Evolutionary conservation across 2,888 invertebrate genomes (phyloP), one percentile per base, ranked within the genome.

Genomic region (Agrenia bidenticulata): DNA sequence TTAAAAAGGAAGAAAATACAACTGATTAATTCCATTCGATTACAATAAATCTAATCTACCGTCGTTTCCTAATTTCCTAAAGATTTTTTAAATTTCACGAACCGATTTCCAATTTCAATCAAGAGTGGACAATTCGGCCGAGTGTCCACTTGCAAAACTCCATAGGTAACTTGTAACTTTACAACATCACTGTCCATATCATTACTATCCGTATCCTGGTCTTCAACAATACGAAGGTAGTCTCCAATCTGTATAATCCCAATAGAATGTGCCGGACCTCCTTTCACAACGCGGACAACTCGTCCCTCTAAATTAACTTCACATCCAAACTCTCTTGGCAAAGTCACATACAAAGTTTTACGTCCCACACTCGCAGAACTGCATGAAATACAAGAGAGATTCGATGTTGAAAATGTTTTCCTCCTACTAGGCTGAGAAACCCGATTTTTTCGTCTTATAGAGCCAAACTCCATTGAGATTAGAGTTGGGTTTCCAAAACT

Each of bases 171-270:
- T 55, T 70, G 73, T 4, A 76, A 66, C 17, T 68, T 65, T 1
- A 68, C 65, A 37, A 68, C 60, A 4, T 64, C 64, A 17, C 61
- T 59, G 19, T 64, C 64, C 9, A 55, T 56, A n/a, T 68, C 65
- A 9, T 53, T 62, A 41, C 61, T 55, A 21, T 64, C 53, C 42
- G 62, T 59, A 17, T 66, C 64, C 13, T 57, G 59, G n/a, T 61
- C 53, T 37, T 68, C 66, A 32, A 69, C 70, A 17, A 72, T 64
- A 19, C 71, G 56, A 27, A 74, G 32, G 56, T 65, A 70, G 42
- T 76, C 76, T n/a, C 76, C 76, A 53, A 76, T 56, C 68, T 76
- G 76, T 32, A 76, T 62, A 39, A 76, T 69, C 39, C 74, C 74
- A 9, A 69, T 67, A 2, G 66, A 51, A 61, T 74, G 74, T 42